Evolutionary conservation across 2,113 vertebrate species (phyloP), one percentile per base, ranked within the genome.

Genomic region (Nymphicus hollandicus): DNA sequence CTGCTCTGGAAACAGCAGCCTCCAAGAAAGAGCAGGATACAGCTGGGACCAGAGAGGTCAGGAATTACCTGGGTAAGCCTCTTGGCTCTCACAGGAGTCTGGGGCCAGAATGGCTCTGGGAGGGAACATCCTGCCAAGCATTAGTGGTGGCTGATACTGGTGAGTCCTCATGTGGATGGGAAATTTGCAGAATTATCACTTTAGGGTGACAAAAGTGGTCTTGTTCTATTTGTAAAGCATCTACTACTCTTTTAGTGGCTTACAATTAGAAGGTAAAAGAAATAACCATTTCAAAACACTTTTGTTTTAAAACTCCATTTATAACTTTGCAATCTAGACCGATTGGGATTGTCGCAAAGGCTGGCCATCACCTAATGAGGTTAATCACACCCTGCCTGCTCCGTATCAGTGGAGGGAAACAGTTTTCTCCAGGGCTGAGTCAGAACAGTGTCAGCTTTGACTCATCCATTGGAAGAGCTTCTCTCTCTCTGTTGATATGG

Each of bases 401-500:
- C 66, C 2, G 0, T 33, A 5, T 29, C 55, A 39, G 60, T 17
- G 7, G 50, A 66, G 27, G 87, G 55, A 68, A 71, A 31, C 35
- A 6, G 7, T 29, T 92, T 89, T 81, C 60, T 55, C 35, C 10
- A 2, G 31, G 28, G 14, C 69, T 91, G 81, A 71, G 18, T n/a
- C 47, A 82, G 41, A 37, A 11, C 28, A 49, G 37, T 2, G 31
- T 17, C 80, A 83, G 53, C 64, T 81, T 70, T 37, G 72, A 69
- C 27, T 44, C 60, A 8, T 28, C 58, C 55, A 2, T 9, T 13
- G 55, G 68, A 39, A 61, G 44, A 44, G 10, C 29, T 56, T 47
- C 20, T 76, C 12, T 7, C 69, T 73, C 44, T 22, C 39, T 44
- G 1, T 0, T 5, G 25, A 13, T 8, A 1, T 2, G 0, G 17